A percentile compares a stretch with the other conserved stretches of the same genome.
Conservation (phyloP, 2,888 invertebrate species). For the Invenusta paracnida region DNA sequence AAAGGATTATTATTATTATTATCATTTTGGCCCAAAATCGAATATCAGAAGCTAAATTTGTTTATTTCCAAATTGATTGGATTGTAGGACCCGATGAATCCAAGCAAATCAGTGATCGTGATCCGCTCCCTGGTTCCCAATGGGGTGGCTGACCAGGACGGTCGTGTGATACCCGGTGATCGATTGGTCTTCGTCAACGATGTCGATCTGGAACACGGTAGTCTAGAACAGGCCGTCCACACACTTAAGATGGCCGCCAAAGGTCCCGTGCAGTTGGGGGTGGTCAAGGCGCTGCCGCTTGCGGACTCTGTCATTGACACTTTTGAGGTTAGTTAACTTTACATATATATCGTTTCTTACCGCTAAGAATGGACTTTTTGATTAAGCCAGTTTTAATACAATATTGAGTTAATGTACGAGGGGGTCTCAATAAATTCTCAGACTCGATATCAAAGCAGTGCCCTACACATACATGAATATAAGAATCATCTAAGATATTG, state of each 20-base stretch:
- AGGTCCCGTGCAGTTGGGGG: constrained; percentile 88
- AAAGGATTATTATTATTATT: too few relatives aligned
- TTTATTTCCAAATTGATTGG: too few relatives aligned
- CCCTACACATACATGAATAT: too few relatives aligned
- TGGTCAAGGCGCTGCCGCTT: constrained; percentile 68
- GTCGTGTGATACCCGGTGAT: constrained; percentile 94
- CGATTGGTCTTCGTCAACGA: constrained; percentile 77
- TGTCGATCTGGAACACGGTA: constrained; percentile 59
- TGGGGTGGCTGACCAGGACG: constrained; percentile 92
- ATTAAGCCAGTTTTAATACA: too few relatives aligned
- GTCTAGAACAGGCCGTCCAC: constrained; percentile 83
- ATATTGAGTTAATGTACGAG: too few relatives aligned
- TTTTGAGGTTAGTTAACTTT: not conserved
- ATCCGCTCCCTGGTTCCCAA: constrained; percentile 95
- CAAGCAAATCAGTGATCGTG: constrained; percentile 91
- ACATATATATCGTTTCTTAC: too few relatives aligned
- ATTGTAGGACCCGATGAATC: constrained; percentile 53
- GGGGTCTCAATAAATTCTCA: too few relatives aligned
- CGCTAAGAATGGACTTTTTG: too few relatives aligned
- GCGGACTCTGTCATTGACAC: not conserved
- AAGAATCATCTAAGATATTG: too few relatives aligned
- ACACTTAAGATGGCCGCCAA: constrained; percentile 89
- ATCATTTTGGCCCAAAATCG: too few relatives aligned
- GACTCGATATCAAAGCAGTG: too few relatives aligned
- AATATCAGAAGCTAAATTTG: too few relatives aligned